Evolutionary conservation across 2,113 vertebrate genomes (phyloP).

Genomic region (Pygoscelis antarcticus): DNA sequence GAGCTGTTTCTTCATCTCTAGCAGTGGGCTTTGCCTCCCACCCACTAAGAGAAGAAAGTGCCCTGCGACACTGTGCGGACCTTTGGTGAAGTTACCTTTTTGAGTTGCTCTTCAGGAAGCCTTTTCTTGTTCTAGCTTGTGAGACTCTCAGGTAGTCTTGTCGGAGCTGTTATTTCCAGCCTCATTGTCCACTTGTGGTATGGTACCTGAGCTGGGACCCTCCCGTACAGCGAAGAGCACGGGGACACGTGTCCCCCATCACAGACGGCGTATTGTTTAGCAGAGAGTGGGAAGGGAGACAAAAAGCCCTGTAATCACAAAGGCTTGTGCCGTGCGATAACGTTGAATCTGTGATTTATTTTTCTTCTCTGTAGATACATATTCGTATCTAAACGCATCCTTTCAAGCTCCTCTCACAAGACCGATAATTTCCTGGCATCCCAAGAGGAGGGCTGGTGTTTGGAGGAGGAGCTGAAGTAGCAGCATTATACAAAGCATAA

Average conservation of each 20-base stretch:
- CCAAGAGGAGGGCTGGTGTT: not conserved
- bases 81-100: conserved; percentile 56
- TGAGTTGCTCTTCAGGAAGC: conserved; percentile 56
- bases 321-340: not conserved
- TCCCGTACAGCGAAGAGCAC: not conserved
- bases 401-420: not conserved
- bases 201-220: not conserved
- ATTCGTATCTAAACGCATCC: conserved; percentile 8
- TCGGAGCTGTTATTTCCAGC: conserved; percentile 49
- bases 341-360: not conserved
- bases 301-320: not conserved
- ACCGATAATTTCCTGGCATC: conserved; percentile 25
- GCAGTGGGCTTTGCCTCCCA: conserved; percentile 58
- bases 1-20: conserved; percentile 49
- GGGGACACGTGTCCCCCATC: not conserved
- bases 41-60: conserved; percentile 66
- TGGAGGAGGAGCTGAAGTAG: not conserved
- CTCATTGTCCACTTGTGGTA: conserved; percentile 26
- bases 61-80: conserved; percentile 19
- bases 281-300: not conserved
- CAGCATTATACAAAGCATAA: not conserved
- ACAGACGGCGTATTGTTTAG: not conserved
- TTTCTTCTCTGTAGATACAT: not conserved
- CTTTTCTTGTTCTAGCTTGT: conserved; percentile 56
- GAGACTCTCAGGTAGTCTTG: conserved; percentile 40